These are phyloP conservation scores for Bostrychus sinensis DNA, from an alignment of 2,113 vertebrate genomes.

Conservation along the genomic window DNA sequence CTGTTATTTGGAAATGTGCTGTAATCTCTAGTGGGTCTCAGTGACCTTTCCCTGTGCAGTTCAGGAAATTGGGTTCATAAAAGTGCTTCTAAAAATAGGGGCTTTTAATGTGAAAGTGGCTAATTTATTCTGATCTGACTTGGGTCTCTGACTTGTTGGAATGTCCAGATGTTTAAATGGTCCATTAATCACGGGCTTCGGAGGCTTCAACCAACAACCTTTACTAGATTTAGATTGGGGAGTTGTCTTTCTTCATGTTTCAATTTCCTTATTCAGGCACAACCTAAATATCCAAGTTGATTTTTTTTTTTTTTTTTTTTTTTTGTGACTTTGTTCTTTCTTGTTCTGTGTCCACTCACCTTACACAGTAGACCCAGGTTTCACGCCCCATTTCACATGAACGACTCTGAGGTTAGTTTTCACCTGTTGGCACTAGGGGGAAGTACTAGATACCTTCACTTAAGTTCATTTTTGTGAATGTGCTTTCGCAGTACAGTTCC, in stretches of 20 bases:
- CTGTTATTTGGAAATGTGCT: conserved; percentile 18
- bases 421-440: conserved; percentile 55
- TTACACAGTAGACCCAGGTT: too few relatives aligned
- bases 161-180: conserved; percentile 21
- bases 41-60: conserved; percentile 17
- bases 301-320: background rate
- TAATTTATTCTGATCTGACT: conserved; percentile 44
- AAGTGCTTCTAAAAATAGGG: conserved; percentile 47
- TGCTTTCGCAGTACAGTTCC: too few relatives aligned
- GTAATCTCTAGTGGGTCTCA: conserved; percentile 33
- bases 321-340: conserved; percentile 23
- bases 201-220: conserved; percentile 24
- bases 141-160: conserved; percentile 16
- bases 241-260: conserved; percentile 27
- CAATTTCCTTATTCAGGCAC: conserved; percentile 9
- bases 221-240: conserved; percentile 4
- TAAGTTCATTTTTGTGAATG: too few relatives aligned
- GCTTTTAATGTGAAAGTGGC: conserved; percentile 30
- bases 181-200: conserved; percentile 9
- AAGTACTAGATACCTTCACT: too few relatives aligned
- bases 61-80: conserved; percentile 46
- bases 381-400: conserved; percentile 28
- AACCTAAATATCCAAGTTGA: conserved; percentile 28
- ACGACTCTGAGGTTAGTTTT: conserved; percentile 22
- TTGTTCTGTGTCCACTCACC: conserved; percentile 43